Evolutionary conservation across 2,797 vertebrate species (phyloP).

Genomic region (Molossus alvarezi): DNA sequence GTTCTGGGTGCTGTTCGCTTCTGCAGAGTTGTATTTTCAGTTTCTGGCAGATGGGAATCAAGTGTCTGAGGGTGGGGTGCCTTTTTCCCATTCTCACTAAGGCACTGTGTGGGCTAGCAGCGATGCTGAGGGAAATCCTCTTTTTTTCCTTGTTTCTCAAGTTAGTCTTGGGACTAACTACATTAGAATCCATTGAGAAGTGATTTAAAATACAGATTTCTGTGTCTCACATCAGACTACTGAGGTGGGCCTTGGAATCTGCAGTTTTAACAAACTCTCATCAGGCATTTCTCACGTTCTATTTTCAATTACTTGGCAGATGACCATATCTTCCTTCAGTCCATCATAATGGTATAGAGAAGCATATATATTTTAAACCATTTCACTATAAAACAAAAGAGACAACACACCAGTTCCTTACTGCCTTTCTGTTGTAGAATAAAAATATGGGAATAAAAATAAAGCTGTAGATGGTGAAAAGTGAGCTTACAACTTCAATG

Average conservation of each 20-base stretch:
- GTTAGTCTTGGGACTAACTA: background rate
- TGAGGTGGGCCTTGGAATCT: background rate
- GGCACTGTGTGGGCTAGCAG: background rate
- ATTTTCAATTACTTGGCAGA: conserved; percentile 40
- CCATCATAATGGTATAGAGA: conserved; percentile 19
- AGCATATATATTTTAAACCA: conserved; percentile 12
- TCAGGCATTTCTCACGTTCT: background rate
- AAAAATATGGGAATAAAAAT: conserved; percentile 47
- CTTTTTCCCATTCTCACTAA: background rate
- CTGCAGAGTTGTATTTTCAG: background rate
- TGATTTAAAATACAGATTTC: background rate
- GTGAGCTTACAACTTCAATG: background rate
- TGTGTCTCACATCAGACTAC: background rate
- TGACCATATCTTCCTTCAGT: conserved; percentile 30
- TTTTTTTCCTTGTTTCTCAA: conserved; percentile 14
- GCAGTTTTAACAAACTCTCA: conserved; percentile 5
- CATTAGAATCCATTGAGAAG: background rate
- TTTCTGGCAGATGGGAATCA: conserved; percentile 51
- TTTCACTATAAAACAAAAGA: conserved; percentile 57
- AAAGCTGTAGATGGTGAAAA: background rate
- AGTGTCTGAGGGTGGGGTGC: background rate
- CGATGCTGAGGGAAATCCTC: background rate
- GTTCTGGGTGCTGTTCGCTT: background rate
- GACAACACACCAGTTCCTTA: background rate
- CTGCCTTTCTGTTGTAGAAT: conserved; percentile 57